These are phyloP conservation scores for Pseudomyrmex concolor DNA, from an alignment of 1,140 invertebrate species.

Conservation along the genomic window DNA sequence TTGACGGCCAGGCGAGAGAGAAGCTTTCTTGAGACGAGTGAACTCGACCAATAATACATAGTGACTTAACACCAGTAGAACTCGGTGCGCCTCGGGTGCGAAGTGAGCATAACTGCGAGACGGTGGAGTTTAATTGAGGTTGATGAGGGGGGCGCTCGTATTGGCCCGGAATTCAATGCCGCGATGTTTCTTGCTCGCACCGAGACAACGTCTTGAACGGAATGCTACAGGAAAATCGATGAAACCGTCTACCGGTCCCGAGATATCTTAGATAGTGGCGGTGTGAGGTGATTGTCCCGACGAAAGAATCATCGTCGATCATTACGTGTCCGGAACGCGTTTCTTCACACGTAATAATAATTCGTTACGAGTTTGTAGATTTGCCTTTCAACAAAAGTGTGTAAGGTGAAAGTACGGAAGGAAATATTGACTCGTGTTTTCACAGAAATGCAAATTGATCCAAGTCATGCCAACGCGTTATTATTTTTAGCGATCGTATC, in stretches of 20 bases:
- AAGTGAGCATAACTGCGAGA: slow-evolving; percentile 83
- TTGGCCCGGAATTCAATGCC: slow-evolving; percentile 85
- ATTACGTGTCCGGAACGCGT: not conserved
- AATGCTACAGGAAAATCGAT: slow-evolving; percentile 73
- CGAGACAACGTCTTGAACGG: slow-evolving; percentile 76
- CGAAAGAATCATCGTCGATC: not conserved
- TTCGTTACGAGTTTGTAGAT: not conserved
- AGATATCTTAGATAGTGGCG: slow-evolving; percentile 6
- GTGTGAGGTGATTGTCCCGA: not conserved
- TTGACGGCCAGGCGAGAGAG: slow-evolving; percentile 52
- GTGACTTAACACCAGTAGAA: slow-evolving; percentile 78
- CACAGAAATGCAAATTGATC: not conserved
- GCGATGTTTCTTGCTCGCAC: slow-evolving; percentile 80
- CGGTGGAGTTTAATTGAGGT: slow-evolving; percentile 85
- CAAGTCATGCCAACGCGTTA: not conserved
- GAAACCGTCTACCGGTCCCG: slow-evolving; percentile 37
- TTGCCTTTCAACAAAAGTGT: not conserved
- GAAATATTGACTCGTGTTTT: not conserved
- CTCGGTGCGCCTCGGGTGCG: slow-evolving; percentile 81
- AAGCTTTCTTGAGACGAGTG: slow-evolving; percentile 61
- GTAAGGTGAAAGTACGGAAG: not conserved
- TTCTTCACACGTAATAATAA: too few species aligned
- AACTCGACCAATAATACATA: slow-evolving; percentile 74
- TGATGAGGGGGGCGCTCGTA: slow-evolving; percentile 85
- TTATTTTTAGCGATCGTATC: too few species aligned